These are phyloP conservation scores for Aurelia sp. DNA, from an alignment of 30 jellyfish, hydroid and myxozoan species.

Conservation along the genomic window DNA sequence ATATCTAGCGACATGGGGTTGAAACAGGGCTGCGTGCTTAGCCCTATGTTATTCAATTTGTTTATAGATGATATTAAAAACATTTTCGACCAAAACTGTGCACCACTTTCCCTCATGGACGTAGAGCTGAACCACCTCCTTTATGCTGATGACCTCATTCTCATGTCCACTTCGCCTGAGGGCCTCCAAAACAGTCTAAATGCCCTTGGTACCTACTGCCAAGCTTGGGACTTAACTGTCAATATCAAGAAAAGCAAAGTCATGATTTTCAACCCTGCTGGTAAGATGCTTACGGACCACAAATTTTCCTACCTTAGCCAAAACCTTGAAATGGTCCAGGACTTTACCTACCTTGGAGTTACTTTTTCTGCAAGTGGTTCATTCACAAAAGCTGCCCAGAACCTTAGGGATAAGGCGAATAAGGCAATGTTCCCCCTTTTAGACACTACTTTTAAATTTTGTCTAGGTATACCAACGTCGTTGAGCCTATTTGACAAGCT, in stretches of 20 bases:
- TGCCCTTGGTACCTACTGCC: not conserved
- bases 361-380: conserved; percentile 15
- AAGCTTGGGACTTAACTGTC: conserved; percentile 16
- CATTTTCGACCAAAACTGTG: not conserved
- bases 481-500: conserved; percentile 1
- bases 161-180: not conserved
- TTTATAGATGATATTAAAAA: not conserved
- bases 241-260: conserved; percentile 12
- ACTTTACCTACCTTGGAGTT: conserved; percentile 17
- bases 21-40: conserved; percentile 31
- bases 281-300: conserved; percentile 2
- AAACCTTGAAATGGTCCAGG: conserved; percentile 14
- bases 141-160: not conserved
- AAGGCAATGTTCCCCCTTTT: conserved; percentile 6
- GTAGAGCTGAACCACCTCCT: not conserved
- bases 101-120: conserved; percentile 1
- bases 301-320: conserved; percentile 12
- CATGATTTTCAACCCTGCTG: conserved; percentile 4
- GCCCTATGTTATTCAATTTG: conserved; percentile 10
- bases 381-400: not conserved
- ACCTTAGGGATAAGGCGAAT: conserved; percentile 14
- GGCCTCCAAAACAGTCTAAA: conserved; percentile 3
- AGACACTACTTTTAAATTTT: conserved; percentile 25
- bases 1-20: not conserved
- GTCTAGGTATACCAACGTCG: not conserved